Base-by-base conservation (phyloP, 2,888 invertebrate species). In the Tiliacea aurago region DNA sequence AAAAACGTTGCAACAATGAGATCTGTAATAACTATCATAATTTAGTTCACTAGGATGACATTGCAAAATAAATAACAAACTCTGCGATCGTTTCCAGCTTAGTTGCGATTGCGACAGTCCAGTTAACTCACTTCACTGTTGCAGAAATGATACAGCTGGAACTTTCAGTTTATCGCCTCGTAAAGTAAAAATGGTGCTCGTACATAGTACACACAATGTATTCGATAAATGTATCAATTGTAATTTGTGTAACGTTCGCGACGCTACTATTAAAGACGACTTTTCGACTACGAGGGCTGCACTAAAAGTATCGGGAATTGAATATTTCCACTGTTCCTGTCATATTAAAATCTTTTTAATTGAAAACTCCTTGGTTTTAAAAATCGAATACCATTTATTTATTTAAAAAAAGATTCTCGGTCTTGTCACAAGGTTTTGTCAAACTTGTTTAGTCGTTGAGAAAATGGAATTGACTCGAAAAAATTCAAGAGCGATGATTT, bases 1-100 rank as follows among this genome's bases (percentile, higher is more conserved):
- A 68, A 43, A 47, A 18, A 53, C 73, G 6, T 5, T 0, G 6
- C 4, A 37, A 37, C 37, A 49, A 20, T 59, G 20, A 45, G 20
- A 33, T 53, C 43, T 43, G 0, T 13, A 70, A n/a, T 13, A 70
- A n/a, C 49, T 43, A 47, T 11, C 2, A 13, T 49, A 4, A 41
- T 53, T 41, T 2, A 23, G 10, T 51, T n/a, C 15, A 45, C 15
- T 33, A 23, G 58, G 58, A 23, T 45, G 37, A 23, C 6, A 47
- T 62, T 53, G 20, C 33, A 37, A 61, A 59, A 51, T 4, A 51
- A 37, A 28, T 28, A 23, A 59, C 33, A 53, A 61, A 43, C 4
- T 53, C 23, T 18, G 18, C 47, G 76, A 65, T 73, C 28, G 41
- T 49, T 56, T 69, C 18, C 41, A 58, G 56, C 4, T 75, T 4